Evolutionary conservation across 1,140 invertebrate genomes (phyloP), one percentile per base, ranked within the genome.

Genomic region (Rhopalosiphum padi): DNA sequence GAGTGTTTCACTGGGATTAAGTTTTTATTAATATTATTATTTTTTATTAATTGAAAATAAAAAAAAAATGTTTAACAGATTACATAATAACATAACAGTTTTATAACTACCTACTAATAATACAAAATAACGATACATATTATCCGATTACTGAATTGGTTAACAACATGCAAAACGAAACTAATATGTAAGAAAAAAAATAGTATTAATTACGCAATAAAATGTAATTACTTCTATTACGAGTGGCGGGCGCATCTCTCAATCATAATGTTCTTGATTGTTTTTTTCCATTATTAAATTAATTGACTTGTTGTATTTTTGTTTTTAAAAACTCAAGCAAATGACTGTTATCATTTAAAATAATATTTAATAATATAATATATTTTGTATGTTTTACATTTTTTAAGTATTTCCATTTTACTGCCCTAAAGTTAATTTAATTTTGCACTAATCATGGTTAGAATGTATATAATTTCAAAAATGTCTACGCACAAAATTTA

Each of bases 1-100:
- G 4, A 77, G n/a, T n/a, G 60, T 77, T 77, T 77, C 30, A 77
- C 30, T 77, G 60, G 60, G 60, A 68, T 68, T 68, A 77, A n/a
- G 4, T 60, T 11, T 68, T 30, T 68, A 9, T 60, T 25, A 60
- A 7, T 60, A 30, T n/a, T 51, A 51, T 51, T 21, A 46, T 18
- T 51, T 77, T 35, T 77, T 77, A 77, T 77, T 77, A 77, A 77
- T 77, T 77, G 60, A n/a, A 77, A 77, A 77, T 15, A 77, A n/a
- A 77, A 77, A n/a, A 68, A 18, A 77, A 77, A 77, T 68, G 5
- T 77, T 77, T n/a, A n/a, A 77, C 60, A 18, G 60, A n/a, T 77
- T 77, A 68, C 4, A 77, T 35, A 77, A n/a, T 77, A 77, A 77
- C 18, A 77, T 6, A 35, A 77, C 11, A 18, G 8, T n/a, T 5